Conservation (phyloP, 2,888 invertebrate genomes). For the Orthosia incerta region DNA sequence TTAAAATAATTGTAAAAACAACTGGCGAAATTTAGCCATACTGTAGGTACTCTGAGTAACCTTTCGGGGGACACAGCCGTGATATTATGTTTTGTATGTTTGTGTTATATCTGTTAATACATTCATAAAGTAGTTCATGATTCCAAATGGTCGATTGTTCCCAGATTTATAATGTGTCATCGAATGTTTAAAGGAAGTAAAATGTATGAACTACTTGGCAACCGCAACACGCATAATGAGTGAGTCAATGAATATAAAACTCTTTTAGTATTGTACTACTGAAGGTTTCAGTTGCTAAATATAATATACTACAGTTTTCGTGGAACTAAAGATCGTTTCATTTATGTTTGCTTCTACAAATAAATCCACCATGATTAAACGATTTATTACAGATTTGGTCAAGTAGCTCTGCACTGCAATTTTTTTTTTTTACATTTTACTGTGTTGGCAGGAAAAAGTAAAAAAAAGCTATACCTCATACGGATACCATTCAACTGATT, state of each 20-base stretch:
- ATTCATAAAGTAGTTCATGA: background rate
- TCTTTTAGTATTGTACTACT: constrained; percentile 32
- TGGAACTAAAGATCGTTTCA: constrained; percentile 2
- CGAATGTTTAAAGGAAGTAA: constrained; percentile 2
- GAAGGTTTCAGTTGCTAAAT: constrained; percentile 40
- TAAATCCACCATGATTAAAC: no score
- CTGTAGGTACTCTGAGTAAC: no score
- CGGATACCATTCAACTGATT: background rate
- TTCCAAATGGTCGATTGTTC: background rate
- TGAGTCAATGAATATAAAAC: constrained; percentile 21
- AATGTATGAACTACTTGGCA: constrained; percentile 33
- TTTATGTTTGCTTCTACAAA: constrained; percentile 3
- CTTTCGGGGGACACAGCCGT: no score
- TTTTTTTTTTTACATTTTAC: no score
- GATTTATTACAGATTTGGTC: background rate
- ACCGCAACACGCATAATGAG: constrained; percentile 38
- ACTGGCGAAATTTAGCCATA: background rate
- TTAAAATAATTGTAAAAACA: background rate
- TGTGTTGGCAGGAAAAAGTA: no score
- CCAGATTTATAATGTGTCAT: background rate
- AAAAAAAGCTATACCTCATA: background rate
- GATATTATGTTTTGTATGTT: no score
- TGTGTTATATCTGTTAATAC: background rate
- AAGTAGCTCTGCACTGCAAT: no score
- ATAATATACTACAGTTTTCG: constrained; percentile 24